Percentiles rank a stretch among this genome's conserved stretches.
Evolutionary conservation across 2,113 vertebrate genomes (phyloP).

Genomic region (Caloenas nicobarica): DNA sequence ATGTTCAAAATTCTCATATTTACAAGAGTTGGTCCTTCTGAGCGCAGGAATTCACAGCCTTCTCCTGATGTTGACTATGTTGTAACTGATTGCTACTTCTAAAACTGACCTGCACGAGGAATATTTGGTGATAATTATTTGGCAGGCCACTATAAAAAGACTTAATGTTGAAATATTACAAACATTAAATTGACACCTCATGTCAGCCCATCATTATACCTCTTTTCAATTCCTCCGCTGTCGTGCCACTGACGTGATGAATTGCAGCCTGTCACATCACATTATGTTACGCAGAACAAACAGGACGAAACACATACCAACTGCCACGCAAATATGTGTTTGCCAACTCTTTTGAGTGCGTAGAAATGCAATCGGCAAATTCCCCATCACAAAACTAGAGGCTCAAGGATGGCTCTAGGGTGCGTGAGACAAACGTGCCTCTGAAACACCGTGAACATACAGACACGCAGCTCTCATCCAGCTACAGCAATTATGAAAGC

Average conservation of each 20-base stretch:
- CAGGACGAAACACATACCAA: slow-evolving; percentile 74
- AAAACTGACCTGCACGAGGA: not conserved
- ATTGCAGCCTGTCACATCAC: slow-evolving; percentile 70
- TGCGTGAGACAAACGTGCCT: not conserved
- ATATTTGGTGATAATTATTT: not conserved
- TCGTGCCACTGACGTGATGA: slow-evolving; percentile 48
- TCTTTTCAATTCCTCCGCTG: slow-evolving; percentile 41
- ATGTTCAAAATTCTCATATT: not conserved
- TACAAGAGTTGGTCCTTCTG: not conserved
- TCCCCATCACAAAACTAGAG: not conserved
- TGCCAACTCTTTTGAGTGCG: slow-evolving; percentile 30
- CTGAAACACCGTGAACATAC: not conserved
- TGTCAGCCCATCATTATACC: not conserved
- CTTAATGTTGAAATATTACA: not conserved
- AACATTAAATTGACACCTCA: not conserved
- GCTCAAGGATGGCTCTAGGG: slow-evolving; percentile 7
- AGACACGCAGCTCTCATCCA: not conserved
- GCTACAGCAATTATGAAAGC: not conserved
- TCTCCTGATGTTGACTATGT: no score
- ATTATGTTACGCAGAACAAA: slow-evolving; percentile 61
- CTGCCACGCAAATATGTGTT: slow-evolving; percentile 68
- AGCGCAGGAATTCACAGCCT: not conserved
- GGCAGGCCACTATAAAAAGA: not conserved
- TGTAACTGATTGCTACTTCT: not conserved
- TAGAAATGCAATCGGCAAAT: not conserved